These are phyloP conservation scores for Gallirallus australis DNA, from an alignment of 2,797 vertebrate genomes.

Conservation along the genomic window DNA sequence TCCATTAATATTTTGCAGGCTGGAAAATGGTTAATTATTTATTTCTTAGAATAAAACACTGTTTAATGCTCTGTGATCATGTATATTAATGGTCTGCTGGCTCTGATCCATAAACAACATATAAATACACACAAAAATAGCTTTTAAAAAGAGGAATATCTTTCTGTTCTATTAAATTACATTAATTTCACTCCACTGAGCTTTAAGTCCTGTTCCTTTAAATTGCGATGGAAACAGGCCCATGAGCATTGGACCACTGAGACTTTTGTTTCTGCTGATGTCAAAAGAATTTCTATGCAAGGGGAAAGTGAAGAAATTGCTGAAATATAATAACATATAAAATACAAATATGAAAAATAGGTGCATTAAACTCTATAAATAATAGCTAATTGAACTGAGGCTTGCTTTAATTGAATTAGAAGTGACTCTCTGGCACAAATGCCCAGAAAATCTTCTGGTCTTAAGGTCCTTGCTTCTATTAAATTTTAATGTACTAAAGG, in stretches of 20 bases:
- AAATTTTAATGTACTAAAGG: neutral
- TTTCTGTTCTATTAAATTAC: neutral
- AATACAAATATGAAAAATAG: neutral
- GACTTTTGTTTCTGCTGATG: slow-evolving; percentile 14
- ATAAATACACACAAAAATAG: neutral
- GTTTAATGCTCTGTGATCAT: neutral
- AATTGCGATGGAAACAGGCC: neutral
- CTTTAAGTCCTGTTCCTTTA: slow-evolving; percentile 33
- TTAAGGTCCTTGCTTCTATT: neutral
- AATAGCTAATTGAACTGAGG: neutral
- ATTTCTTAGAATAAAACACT: neutral
- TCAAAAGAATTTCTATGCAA: neutral
- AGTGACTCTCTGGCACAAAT: neutral
- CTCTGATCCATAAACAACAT: neutral
- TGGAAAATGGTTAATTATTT: neutral
- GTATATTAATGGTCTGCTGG: neutral
- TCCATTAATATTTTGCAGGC: neutral
- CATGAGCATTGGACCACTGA: neutral
- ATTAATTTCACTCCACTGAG: neutral
- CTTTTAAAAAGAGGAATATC: neutral
- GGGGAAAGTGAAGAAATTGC: neutral
- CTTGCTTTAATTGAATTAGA: slow-evolving; percentile 40
- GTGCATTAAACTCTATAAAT: neutral
- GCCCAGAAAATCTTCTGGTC: neutral
- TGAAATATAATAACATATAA: neutral